Percentiles rank a stretch among this genome's conserved stretches.
These are phyloP conservation scores for Uromys caudimaculatus DNA, from an alignment of 2,797 vertebrate species.

Conservation along the genomic window DNA sequence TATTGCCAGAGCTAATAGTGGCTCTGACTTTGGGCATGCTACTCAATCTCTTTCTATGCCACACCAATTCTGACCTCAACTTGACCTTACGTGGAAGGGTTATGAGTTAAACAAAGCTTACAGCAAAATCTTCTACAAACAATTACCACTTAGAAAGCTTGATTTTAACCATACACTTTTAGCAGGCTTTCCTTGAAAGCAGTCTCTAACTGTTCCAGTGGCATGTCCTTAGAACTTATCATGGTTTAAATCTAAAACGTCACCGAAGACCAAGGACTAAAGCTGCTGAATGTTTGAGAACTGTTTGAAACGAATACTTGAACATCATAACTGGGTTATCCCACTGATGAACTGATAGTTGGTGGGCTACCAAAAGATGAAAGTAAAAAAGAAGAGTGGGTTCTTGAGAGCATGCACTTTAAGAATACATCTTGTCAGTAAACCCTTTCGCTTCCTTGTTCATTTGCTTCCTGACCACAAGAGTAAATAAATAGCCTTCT, in stretches of 20 bases:
- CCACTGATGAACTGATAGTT: neutral
- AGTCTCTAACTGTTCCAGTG: neutral
- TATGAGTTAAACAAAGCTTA: conserved; percentile 30
- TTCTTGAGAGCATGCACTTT: neutral
- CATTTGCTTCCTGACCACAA: neutral
- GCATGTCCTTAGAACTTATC: neutral
- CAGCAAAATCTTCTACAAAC: neutral
- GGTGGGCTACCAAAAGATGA: neutral
- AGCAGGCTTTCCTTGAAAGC: conserved; percentile 16
- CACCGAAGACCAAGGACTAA: neutral
- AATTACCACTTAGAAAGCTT: conserved; percentile 42
- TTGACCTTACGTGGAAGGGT: neutral
- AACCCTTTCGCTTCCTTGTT: neutral
- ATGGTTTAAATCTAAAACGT: neutral
- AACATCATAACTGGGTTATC: neutral
- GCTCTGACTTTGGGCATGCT: neutral
- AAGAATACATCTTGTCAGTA: neutral
- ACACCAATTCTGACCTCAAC: conserved; percentile 15
- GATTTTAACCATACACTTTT: neutral
- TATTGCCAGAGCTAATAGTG: neutral
- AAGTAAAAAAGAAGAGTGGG: neutral
- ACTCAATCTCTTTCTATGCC: conserved; percentile 1
- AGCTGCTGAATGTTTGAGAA: neutral
- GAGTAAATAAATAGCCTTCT: neutral
- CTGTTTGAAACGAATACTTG: neutral